These are phyloP conservation scores for Sclerurus mexicanus DNA, from an alignment of 2,113 vertebrate genomes.

Conservation along the genomic window DNA sequence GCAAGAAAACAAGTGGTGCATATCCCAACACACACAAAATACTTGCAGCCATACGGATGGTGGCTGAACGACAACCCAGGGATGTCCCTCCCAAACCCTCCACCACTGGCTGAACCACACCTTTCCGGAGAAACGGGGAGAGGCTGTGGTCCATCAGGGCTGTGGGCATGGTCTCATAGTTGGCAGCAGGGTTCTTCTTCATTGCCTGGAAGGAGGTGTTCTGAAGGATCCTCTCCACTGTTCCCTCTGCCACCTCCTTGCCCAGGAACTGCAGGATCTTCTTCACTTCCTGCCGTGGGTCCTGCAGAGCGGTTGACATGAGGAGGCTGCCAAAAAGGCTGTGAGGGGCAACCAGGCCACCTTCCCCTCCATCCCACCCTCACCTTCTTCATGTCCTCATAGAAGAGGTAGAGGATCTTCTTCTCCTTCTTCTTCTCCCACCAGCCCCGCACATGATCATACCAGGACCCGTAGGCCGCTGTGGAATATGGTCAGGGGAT, in stretches of 20 bases:
- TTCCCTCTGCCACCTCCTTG: slow-evolving; percentile 56
- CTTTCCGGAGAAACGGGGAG: slow-evolving; percentile 67
- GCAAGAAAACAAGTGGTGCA: not conserved
- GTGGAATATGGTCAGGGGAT: not conserved
- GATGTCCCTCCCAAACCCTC: not conserved
- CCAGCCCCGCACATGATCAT: slow-evolving; percentile 79
- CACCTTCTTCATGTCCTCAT: slow-evolving; percentile 84
- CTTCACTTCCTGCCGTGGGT: slow-evolving; percentile 64
- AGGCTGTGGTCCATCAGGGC: slow-evolving; percentile 45
- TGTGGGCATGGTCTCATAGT: slow-evolving; percentile 60
- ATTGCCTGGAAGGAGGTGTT: slow-evolving; percentile 76
- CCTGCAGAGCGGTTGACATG: not conserved
- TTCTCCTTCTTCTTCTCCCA: slow-evolving; percentile 80
- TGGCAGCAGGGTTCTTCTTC: slow-evolving; percentile 76
- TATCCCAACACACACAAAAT: not conserved
- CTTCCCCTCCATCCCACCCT: not conserved
- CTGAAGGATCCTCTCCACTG: slow-evolving; percentile 56
- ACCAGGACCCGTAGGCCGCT: slow-evolving; percentile 82
- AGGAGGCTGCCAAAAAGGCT: not conserved
- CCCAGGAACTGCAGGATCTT: slow-evolving; percentile 76
- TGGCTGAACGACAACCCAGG: not conserved
- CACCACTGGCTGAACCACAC: not conserved
- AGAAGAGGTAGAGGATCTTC: slow-evolving; percentile 81
- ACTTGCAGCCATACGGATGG: not conserved
- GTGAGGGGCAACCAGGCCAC: fast-evolving